Evolutionary conservation across 2,113 vertebrate genomes (phyloP).

Genomic region (Onychostruthus taczanowskii): DNA sequence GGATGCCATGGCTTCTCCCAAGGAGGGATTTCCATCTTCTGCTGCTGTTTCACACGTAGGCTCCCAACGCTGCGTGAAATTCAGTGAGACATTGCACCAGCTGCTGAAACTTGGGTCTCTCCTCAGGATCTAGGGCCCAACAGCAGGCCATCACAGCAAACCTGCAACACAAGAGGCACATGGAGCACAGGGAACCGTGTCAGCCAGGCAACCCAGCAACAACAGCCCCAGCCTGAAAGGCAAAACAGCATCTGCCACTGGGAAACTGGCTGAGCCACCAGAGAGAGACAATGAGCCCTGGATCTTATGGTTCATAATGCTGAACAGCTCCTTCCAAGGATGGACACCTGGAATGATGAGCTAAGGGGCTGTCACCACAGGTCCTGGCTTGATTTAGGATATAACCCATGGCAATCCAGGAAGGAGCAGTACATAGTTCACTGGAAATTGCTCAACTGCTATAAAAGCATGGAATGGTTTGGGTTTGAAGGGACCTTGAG

Average conservation of each 20-base stretch:
- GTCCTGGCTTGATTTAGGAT: not conserved
- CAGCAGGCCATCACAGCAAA: conserved; percentile 99
- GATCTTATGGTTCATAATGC: not conserved
- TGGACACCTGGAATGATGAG: not conserved
- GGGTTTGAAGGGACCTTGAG: not conserved
- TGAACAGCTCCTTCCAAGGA: not conserved
- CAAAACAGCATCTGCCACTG: not conserved
- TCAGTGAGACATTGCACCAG: conserved; percentile 98
- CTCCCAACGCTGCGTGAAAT: conserved; percentile 94
- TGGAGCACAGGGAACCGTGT: fast-evolving
- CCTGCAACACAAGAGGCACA: conserved; percentile 66
- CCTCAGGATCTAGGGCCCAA: conserved; percentile 96
- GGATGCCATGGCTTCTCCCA: conserved; percentile 2
- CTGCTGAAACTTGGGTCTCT: conserved; percentile 98
- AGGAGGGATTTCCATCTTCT: not conserved
- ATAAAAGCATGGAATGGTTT: not conserved
- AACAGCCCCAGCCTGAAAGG: not conserved
- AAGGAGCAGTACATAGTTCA: not conserved
- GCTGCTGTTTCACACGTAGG: conserved; percentile 85
- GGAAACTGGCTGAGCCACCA: not conserved
- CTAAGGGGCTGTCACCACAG: not conserved
- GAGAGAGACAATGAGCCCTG: not conserved
- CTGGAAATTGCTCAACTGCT: not conserved
- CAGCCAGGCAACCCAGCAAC: not conserved
- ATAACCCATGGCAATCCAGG: not conserved